Evolutionary conservation across 2,113 vertebrate species (phyloP).

Genomic region (Ameiurus melas): DNA sequence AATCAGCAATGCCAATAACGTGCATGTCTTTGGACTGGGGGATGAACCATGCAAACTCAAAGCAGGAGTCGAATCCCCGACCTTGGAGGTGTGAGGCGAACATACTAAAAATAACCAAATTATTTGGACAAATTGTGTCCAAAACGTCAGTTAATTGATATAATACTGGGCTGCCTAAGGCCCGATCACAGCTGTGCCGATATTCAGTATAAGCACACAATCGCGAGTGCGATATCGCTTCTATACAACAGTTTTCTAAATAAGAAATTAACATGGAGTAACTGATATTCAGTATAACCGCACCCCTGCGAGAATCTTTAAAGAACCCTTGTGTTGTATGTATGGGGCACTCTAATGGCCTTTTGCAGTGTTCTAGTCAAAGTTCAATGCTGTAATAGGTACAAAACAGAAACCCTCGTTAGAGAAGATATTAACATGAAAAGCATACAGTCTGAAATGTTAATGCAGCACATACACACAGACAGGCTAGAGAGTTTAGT

Average conservation of each 20-base stretch:
- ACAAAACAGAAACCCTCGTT: not conserved
- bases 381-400: not conserved
- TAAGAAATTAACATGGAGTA: not conserved
- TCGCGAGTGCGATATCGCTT: not conserved
- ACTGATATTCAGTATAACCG: not conserved
- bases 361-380: not conserved
- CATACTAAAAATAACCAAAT: too few species aligned
- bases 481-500: not conserved
- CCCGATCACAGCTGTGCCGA: not conserved
- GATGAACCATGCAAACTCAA: too few species aligned
- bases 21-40: too few species aligned
- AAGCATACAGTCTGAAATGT: not conserved
- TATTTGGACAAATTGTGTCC: too few species aligned
- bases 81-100: too few species aligned
- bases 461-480: not conserved
- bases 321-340: not conserved
- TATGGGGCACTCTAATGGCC: not conserved
- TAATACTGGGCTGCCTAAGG: too few species aligned
- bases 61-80: too few species aligned
- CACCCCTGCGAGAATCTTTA: not conserved
- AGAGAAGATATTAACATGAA: not conserved
- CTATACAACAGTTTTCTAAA: too few species aligned
- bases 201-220: not conserved
- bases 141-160: too few species aligned
- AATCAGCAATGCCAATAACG: too few species aligned